Percentiles rank a stretch among this genome's conserved stretches.
phyloP scores from a whole-genome alignment of 2,797 vertebrate species.

The Cuculus canorus region DNA sequence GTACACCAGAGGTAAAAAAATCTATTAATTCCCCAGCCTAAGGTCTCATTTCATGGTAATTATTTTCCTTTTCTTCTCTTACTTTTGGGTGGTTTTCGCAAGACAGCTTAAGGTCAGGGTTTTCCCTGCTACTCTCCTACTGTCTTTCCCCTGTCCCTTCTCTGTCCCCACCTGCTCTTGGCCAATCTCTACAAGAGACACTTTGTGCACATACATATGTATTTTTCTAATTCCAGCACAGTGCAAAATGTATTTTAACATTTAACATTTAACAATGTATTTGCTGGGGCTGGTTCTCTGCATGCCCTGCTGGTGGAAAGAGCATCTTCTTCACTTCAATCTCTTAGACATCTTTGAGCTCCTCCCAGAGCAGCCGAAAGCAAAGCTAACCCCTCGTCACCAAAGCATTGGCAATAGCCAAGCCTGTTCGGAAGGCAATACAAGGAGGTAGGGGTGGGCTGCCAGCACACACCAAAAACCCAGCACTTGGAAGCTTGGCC shows the following conservation, averaged over 20 bases:
- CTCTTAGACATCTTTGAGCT: background rate
- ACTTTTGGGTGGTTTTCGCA: background rate
- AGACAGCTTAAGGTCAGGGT: background rate
- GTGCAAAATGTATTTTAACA: background rate
- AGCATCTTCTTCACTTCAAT: background rate
- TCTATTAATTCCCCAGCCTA: background rate
- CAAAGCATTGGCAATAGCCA: background rate
- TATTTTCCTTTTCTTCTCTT: background rate
- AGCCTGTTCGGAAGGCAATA: background rate
- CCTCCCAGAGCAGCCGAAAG: background rate
- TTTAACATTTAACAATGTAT: no score
- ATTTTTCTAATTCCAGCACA: background rate
- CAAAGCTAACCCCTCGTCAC: no score
- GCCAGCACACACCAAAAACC: background rate
- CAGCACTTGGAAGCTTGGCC: background rate
- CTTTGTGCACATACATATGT: background rate
- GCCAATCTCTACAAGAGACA: background rate
- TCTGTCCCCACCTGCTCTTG: background rate
- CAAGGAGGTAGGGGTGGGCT: background rate
- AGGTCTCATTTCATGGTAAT: background rate
- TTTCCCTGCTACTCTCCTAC: background rate
- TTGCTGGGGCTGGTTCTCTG: background rate
- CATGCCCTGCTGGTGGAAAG: background rate
- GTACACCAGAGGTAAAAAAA: background rate
- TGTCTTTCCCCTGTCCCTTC: background rate